Evolutionary conservation across 2,797 vertebrate genomes (phyloP), one percentile per base, ranked within the genome.

Genomic region (Parauchenoglanis ngamensis): DNA sequence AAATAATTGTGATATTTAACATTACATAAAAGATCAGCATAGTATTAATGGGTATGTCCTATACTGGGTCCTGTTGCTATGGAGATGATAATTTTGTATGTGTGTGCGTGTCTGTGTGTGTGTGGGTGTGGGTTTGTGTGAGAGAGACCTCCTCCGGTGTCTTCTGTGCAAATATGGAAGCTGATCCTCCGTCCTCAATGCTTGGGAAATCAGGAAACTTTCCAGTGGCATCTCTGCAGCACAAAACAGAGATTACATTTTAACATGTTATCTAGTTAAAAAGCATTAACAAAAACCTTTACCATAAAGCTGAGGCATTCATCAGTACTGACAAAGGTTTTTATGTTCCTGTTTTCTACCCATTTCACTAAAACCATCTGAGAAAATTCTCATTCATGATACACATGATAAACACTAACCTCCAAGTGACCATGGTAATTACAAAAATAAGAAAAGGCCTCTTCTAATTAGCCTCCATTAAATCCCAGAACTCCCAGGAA

Each of bases 141-240:
- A 49, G 17, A 28, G 85, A 94, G 25, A 97, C 97, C 97, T 97
- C 91, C 78, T 97, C 93, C 57, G 96, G 96, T 84, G 96, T 97
- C 90, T 96, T 97, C 86, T 95, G 85, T 28, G 95, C 91, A 89
- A 97, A 95, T 87, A 97, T 91, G 79, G 92, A 54, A 17, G 91
- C 92, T 0, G 97, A 97, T 49, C 97, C 96, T 0, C 96, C 97
- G 17, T 96, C 94, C 12, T 95, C 93, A 63, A 86, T 89, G 0
- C 91, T 83, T 15, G 97, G 97, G 28, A 95, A 97, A 54, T 96
- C 94, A 7, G 97, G 97, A 90, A 97, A 97, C 61, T 87, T 94
- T 84, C 97, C 97, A 0, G 94, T 93, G 67, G 96, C 88, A 44
- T 96, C 95, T 90, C 97, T 97, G 89, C 6, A 87, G 86, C 21